phyloP scores from a whole-genome alignment of 53 echinoderm and acorn worm genomes.

The Paelopatides confundens region DNA sequence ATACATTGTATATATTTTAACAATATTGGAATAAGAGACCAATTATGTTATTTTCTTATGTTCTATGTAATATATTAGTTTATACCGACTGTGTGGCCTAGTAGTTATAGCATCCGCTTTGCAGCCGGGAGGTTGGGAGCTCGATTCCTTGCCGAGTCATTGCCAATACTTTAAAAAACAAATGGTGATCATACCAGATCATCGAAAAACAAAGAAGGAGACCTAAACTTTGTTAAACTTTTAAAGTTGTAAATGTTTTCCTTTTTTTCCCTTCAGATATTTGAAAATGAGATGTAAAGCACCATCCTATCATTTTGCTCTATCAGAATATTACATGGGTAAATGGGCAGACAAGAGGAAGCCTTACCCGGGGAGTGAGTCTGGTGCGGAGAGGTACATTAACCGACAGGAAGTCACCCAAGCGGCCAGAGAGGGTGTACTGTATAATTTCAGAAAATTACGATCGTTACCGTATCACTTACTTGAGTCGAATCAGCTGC shows the following conservation, averaged over 20 bases:
- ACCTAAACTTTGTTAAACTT: too few relatives aligned
- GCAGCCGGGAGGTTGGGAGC: too few relatives aligned
- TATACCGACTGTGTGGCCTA: too few relatives aligned
- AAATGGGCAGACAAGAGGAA: constrained; percentile 80
- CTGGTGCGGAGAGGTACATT: constrained; percentile 79
- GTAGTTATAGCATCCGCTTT: too few relatives aligned
- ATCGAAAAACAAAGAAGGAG: too few relatives aligned
- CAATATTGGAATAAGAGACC: too few relatives aligned
- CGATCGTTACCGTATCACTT: constrained; percentile 83
- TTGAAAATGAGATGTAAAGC: constrained; percentile 84
- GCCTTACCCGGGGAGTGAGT: constrained; percentile 83
- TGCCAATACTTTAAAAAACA: too few relatives aligned
- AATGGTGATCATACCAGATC: too few relatives aligned
- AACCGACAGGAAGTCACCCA: constrained; percentile 53
- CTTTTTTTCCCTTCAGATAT: constrained; percentile 59
- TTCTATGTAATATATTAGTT: too few relatives aligned
- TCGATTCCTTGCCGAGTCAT: too few relatives aligned
- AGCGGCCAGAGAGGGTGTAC: background rate
- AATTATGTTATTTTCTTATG: too few relatives aligned
- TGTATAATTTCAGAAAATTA: constrained; percentile 81
- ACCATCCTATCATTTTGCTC: constrained; percentile 79
- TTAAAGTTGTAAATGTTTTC: background rate
- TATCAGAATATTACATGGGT: constrained; percentile 85
- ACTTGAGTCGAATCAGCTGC: constrained; percentile 73
- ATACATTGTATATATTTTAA: too few relatives aligned